These are phyloP conservation scores for Heliconius eleuchia DNA, from an alignment of 1,140 invertebrate species.

Conservation along the genomic window DNA sequence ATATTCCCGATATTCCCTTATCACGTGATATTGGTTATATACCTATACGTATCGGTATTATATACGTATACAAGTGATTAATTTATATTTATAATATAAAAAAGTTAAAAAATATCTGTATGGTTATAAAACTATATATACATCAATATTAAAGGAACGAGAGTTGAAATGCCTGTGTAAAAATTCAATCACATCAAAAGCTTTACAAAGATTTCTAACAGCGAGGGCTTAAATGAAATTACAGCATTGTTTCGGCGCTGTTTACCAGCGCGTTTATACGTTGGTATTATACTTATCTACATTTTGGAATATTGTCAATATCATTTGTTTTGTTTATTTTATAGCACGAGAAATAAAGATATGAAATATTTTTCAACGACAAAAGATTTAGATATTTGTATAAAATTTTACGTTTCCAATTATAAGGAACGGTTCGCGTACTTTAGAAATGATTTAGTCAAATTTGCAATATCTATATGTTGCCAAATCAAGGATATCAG, in stretches of 20 bases:
- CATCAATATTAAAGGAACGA: constrained; percentile 25
- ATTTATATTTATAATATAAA: neutral
- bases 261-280: constrained; percentile 14
- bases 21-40: too few relatives aligned
- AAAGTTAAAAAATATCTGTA: neutral
- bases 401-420: too few relatives aligned
- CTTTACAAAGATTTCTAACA: constrained; percentile 46
- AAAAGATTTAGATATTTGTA: too few relatives aligned
- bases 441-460: too few relatives aligned
- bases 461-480: too few relatives aligned
- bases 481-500: too few relatives aligned
- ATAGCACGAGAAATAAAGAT: neutral
- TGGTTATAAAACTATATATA: constrained; percentile 9
- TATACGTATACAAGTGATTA: too few relatives aligned
- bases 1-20: too few relatives aligned
- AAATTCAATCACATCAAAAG: constrained; percentile 58
- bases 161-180: constrained; percentile 40
- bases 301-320: constrained; percentile 3
- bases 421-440: too few relatives aligned
- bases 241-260: constrained; percentile 32
- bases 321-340: neutral
- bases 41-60: too few relatives aligned
- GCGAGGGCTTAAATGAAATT: constrained; percentile 38
- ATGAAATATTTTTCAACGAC: too few relatives aligned
- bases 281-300: constrained; percentile 22